A percentile compares a stretch with the other conserved stretches of the same genome.
Evolutionary conservation across 2,113 vertebrate species (phyloP).

Genomic region (Leptobrachium leishanense): DNA sequence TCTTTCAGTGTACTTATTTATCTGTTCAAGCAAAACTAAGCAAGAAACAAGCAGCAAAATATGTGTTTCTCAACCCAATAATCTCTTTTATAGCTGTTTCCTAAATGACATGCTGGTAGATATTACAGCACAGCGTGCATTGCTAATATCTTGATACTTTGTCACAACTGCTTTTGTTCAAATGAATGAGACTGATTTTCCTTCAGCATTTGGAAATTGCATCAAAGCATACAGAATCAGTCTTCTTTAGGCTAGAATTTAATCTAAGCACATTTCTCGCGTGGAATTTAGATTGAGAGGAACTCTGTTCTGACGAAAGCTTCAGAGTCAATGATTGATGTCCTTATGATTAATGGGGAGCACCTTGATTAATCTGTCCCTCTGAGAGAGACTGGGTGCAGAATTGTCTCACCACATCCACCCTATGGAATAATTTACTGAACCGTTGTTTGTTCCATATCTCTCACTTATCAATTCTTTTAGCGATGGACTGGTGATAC

Average conservation of each 20-base stretch:
- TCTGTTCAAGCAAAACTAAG: not conserved
- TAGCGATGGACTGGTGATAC: not conserved
- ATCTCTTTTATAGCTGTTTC: not conserved
- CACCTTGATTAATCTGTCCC: not conserved
- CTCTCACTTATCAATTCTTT: not conserved
- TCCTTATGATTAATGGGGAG: not conserved
- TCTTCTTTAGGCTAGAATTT: not conserved
- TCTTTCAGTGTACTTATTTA: not conserved
- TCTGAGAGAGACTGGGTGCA: not conserved
- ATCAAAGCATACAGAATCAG: not conserved
- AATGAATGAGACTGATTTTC: not conserved
- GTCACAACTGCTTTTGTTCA: conserved; percentile 1
- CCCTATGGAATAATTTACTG: not conserved
- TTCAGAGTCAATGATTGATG: not conserved
- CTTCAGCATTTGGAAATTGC: not conserved
- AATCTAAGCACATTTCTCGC: not conserved
- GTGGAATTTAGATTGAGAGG: not conserved
- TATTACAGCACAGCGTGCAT: not conserved
- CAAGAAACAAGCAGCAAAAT: too few species aligned
- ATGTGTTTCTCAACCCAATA: not conserved
- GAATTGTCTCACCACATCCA: not conserved
- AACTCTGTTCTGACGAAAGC: not conserved
- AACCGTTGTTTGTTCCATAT: not conserved
- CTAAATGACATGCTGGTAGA: not conserved
- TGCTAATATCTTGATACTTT: not conserved